phyloP scores from a whole-genome alignment of 2,888 invertebrate species.

The Tenthredo mesomela region DNA sequence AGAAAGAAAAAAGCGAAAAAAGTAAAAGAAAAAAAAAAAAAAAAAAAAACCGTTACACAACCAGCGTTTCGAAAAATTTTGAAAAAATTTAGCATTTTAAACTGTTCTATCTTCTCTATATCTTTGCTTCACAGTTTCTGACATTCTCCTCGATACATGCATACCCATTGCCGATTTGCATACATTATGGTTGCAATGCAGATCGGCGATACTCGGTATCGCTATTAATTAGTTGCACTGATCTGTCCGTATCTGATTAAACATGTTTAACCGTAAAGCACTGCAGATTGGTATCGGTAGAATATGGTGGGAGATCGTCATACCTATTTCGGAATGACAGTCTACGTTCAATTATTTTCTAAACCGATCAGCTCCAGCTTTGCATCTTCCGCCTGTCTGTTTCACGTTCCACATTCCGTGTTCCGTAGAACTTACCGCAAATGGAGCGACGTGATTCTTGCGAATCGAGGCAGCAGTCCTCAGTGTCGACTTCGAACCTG shows the following conservation, averaged over 20 bases:
- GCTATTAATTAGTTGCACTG: slow-evolving; percentile 31
- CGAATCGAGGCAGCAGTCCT: background rate
- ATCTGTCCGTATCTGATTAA: slow-evolving; percentile 12
- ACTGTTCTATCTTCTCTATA: background rate
- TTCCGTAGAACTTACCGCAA: slow-evolving; percentile 7
- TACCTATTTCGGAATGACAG: slow-evolving; percentile 49
- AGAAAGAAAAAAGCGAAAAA: background rate
- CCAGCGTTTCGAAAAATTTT: background rate
- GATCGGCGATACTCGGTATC: slow-evolving; percentile 12
- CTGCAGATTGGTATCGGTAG: background rate
- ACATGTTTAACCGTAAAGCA: background rate
- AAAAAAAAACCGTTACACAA: background rate
- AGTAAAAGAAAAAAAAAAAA: background rate
- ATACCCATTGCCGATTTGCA: slow-evolving; percentile 9
- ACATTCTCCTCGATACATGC: background rate
- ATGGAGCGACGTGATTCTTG: slow-evolving; percentile 35
- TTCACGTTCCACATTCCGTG: background rate
- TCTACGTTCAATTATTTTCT: slow-evolving; percentile 36
- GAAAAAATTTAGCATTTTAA: background rate
- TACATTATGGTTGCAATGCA: background rate
- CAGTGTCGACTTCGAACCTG: background rate
- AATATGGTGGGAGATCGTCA: slow-evolving; percentile 14
- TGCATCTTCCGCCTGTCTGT: slow-evolving; percentile 42
- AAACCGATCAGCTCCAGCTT: background rate
- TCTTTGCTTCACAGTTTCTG: background rate